Base-by-base conservation (phyloP, 2,888 invertebrate genomes). In the Macrophya alboannulata region DNA sequence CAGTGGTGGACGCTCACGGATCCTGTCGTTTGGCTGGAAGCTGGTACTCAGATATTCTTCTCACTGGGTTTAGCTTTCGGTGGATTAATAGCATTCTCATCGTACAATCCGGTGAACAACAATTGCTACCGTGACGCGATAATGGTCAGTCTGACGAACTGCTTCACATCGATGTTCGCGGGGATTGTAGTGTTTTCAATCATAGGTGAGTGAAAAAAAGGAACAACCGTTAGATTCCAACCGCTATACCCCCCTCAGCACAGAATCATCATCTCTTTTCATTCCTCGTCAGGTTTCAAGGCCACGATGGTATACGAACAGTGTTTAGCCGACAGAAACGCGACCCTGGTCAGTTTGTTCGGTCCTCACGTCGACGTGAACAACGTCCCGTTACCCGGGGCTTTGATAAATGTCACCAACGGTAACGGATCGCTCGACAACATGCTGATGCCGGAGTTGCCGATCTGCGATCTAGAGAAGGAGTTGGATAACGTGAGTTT, bases 31-130 rank as follows among this genome's bases (percentile, higher is more conserved):
- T 99, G 99, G 99, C 94, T 99, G 84, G 99, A 99, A 94, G 99
- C 99, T 0, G 99, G 99, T 2, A 99, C 99, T 0, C 99, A 99
- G 94, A 99, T 99, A 90, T 99, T 99, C 94, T 99, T 99, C 94
- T 99, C 99, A 0, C 95, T 99, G 86, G 99, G 99, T 10, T 94
- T 99, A 79, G 99, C 99, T 0, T 99, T 99, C 90, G 99, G 99
- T 15, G 99, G 99, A 10, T 95, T 99, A 59, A 99, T 99, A 87
- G 99, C 99, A 0, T 99, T 99, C 92, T 98, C 98, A 0, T 99
- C 99, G 0, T 99, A 99, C 94, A 99, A 99, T 94, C 98, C 99
- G 0, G 98, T 98, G 2, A 98, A 99, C 92, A 99, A 99, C 93
- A 99, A 99, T 94, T 99, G 98, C 93, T 98, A 98, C 92, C 95